Evolutionary conservation across 2,888 invertebrate species (phyloP).

Genomic region (Epinotia nisella): DNA sequence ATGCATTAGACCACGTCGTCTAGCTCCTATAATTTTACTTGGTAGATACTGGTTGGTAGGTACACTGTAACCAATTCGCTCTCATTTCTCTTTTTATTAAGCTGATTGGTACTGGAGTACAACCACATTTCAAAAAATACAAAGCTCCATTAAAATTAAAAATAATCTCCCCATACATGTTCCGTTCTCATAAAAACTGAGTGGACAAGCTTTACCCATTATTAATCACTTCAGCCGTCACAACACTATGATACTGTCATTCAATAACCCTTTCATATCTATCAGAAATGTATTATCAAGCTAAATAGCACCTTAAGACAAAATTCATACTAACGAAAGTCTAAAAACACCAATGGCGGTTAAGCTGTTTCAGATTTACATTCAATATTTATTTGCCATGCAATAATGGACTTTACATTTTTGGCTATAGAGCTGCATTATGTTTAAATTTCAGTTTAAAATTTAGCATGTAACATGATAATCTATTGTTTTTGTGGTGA

Average conservation of each 20-base stretch:
- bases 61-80: background rate
- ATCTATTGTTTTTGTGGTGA: conserved; percentile 78
- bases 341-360: conserved; percentile 7
- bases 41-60: too few species aligned
- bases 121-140: conserved; percentile 17
- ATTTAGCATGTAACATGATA: conserved; percentile 71
- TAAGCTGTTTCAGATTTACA: conserved; percentile 52
- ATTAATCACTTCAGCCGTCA: conserved; percentile 83
- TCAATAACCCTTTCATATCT: conserved; percentile 76
- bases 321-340: conserved; percentile 7
- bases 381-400: conserved; percentile 32
- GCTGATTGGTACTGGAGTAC: background rate
- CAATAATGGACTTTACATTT: conserved; percentile 47
- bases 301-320: conserved; percentile 47
- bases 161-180: conserved; percentile 62
- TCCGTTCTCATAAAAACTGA: conserved; percentile 69
- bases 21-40: too few species aligned
- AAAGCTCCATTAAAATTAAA: conserved; percentile 48
- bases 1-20: too few species aligned
- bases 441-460: conserved; percentile 15
- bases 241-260: conserved; percentile 82
- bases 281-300: conserved; percentile 4
- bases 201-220: conserved; percentile 78
- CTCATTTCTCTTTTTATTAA: background rate
- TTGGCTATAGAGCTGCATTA: conserved; percentile 44